Percentiles rank a stretch among this genome's conserved stretches.
phyloP scores from a whole-genome alignment of 2,888 invertebrate genomes.

The Lepetodrilus schrolli region DNA sequence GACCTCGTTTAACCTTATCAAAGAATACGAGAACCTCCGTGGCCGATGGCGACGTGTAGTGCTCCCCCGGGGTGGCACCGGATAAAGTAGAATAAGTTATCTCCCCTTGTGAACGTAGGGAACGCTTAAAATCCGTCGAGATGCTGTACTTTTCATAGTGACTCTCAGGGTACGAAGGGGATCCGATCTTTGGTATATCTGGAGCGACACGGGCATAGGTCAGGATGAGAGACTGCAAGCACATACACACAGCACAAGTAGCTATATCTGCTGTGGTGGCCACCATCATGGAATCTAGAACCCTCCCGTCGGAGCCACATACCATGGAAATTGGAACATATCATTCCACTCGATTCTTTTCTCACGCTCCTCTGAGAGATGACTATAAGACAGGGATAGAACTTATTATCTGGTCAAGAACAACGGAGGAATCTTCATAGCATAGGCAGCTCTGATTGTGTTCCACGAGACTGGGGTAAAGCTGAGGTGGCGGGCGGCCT shows the following conservation, averaged over 20 bases:
- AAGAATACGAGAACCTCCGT: conserved; percentile 10
- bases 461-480: background rate
- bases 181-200: background rate
- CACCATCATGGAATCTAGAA: conserved; percentile 12
- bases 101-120: conserved; percentile 25
- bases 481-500: background rate
- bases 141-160: background rate
- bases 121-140: conserved; percentile 6
- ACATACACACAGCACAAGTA: background rate
- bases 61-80: background rate
- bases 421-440: background rate
- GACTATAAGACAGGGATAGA: background rate
- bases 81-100: conserved; percentile 21
- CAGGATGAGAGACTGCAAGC: conserved; percentile 3
- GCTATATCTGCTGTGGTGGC: background rate
- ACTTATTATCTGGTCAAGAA: background rate
- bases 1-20: background rate
- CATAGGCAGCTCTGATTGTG: conserved; percentile 1
- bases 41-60: background rate
- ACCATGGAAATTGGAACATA: conserved; percentile 25
- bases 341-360: conserved; percentile 24
- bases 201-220: conserved; percentile 8
- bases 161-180: background rate
- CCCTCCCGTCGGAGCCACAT: conserved; percentile 3
- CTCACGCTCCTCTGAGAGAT: conserved; percentile 8